Percentiles rank a stretch among this genome's conserved stretches.
Conservation (phyloP, 2,888 invertebrate species). For the Nysson spinosus region DNA sequence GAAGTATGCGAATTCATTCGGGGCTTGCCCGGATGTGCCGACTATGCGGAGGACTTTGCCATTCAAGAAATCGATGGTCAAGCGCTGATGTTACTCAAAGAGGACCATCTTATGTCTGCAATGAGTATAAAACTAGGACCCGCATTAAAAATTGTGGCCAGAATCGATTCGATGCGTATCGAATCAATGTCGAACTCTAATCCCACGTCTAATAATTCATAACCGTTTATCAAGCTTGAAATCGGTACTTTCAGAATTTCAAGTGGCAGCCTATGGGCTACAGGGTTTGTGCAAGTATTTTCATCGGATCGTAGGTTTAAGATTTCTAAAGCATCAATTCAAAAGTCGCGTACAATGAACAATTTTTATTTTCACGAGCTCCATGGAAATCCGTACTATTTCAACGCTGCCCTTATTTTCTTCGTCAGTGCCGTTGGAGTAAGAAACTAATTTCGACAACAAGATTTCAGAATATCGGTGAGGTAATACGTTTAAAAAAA, state of each 20-base stretch:
- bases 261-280: conserved; percentile 54
- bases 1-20: conserved; percentile 95
- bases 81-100: conserved; percentile 92
- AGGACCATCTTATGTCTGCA: conserved; percentile 95
- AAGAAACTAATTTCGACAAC: too few relatives aligned
- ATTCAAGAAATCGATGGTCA: conserved; percentile 98
- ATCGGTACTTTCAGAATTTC: conserved; percentile 16
- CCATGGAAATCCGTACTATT: too few relatives aligned
- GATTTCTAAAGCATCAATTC: conserved; percentile 16
- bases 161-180: conserved; percentile 89
- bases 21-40: conserved; percentile 92
- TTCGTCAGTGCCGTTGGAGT: too few relatives aligned
- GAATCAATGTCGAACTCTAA: conserved; percentile 76
- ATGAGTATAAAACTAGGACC: conserved; percentile 98
- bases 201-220: conserved; percentile 55
- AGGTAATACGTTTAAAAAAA: too few relatives aligned
- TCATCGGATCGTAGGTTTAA: conserved; percentile 31
- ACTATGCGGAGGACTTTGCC: conserved; percentile 96
- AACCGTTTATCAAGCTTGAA: conserved; percentile 39
- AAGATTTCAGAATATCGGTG: too few relatives aligned
- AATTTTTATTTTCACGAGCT: too few relatives aligned
- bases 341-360: too few relatives aligned
- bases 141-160: conserved; percentile 95
- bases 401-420: too few relatives aligned
- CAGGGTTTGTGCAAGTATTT: conserved; percentile 66